Percentiles rank a stretch among this genome's conserved stretches.
These are phyloP conservation scores for Fringilla coelebs DNA, from an alignment of 2,797 vertebrate species.

Conservation along the genomic window DNA sequence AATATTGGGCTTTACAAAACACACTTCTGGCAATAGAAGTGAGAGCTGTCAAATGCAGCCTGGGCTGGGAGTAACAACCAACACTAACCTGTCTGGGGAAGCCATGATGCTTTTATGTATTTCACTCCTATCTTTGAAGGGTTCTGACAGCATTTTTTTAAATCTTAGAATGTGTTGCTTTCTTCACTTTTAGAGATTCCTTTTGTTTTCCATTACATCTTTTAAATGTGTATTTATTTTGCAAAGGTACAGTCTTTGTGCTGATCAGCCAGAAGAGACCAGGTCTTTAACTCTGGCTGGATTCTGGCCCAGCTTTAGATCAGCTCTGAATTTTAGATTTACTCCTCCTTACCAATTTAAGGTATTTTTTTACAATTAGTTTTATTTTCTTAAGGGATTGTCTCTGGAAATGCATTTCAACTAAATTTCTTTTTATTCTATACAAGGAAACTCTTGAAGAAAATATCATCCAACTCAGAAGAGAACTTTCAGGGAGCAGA, in stretches of 20 bases:
- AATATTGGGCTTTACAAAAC: background rate
- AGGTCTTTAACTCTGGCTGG: background rate
- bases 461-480: background rate
- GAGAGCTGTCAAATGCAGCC: background rate
- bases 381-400: background rate
- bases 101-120: background rate
- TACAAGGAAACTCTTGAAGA: background rate
- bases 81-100: background rate
- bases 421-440: background rate
- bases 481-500: background rate
- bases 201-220: background rate
- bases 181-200: background rate
- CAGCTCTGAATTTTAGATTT: background rate
- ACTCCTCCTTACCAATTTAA: background rate
- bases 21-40: background rate
- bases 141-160: background rate
- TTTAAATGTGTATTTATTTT: background rate
- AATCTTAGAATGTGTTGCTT: background rate
- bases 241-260: background rate
- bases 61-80: background rate
- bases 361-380: rapidly evolving
- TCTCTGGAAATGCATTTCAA: background rate
- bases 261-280: background rate
- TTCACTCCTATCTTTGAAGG: background rate
- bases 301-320: background rate